Evolutionary conservation across 2,888 invertebrate genomes (phyloP).

Genomic region (Pardosa pseudoannulata): DNA sequence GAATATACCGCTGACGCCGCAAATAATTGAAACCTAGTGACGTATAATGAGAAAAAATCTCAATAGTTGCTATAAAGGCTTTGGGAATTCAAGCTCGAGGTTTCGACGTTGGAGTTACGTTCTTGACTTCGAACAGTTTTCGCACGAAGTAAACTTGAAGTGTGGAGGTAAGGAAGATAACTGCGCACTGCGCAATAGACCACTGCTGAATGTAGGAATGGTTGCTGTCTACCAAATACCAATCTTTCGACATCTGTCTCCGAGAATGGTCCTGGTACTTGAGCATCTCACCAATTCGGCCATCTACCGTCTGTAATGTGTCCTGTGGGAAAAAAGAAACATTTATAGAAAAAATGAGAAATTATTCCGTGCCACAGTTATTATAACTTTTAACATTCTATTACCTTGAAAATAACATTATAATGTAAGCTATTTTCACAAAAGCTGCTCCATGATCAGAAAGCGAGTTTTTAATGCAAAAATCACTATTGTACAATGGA

Average conservation of each 20-base stretch:
- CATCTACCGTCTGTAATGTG: conserved; percentile 74
- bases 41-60: no score
- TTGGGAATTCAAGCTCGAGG: conserved; percentile 72
- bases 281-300: conserved; percentile 80
- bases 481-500: no score
- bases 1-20: no score
- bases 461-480: no score
- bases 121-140: conserved; percentile 89
- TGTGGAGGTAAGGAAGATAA: conserved; percentile 87
- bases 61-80: no score
- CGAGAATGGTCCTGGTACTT: conserved; percentile 89
- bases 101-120: conserved; percentile 73
- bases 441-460: no score
- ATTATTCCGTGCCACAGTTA: no score
- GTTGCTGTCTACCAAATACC: conserved; percentile 87
- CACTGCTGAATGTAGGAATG: conserved; percentile 91
- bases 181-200: conserved; percentile 90
- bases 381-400: no score
- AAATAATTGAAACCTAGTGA: no score
- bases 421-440: no score
- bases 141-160: conserved; percentile 92
- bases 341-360: no score
- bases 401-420: no score
- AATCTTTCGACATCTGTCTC: conserved; percentile 88
- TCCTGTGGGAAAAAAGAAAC: conserved; percentile 59